Percentiles rank a stretch among this genome's conserved stretches.
These are phyloP conservation scores for Rhamphomyia laevipes DNA, from an alignment of 2,888 invertebrate species.

Conservation along the genomic window DNA sequence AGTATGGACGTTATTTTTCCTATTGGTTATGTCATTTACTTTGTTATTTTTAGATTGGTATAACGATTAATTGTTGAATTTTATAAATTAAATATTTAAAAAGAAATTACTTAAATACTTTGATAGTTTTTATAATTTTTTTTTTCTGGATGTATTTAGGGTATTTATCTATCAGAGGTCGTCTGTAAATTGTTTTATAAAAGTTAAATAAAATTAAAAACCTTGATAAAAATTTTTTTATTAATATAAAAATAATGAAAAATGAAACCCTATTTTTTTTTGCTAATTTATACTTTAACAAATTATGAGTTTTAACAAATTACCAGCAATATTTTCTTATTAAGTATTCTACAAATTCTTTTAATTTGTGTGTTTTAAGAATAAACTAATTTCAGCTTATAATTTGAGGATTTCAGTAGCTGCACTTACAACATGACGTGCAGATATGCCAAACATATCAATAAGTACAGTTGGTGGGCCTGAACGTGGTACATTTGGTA, in stretches of 20 bases:
- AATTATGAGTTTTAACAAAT: too few species aligned
- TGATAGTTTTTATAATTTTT: too few species aligned
- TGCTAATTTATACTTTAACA: background rate
- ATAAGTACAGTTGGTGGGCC: slow-evolving; percentile 80
- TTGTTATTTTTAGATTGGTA: slow-evolving; percentile 97
- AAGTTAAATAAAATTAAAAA: too few species aligned
- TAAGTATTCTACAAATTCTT: background rate
- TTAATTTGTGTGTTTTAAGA: background rate
- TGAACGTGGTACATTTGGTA: slow-evolving; percentile 77
- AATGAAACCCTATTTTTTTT: too few species aligned
- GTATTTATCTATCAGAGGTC: too few species aligned
- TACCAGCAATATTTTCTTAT: too few species aligned
- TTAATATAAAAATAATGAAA: too few species aligned
- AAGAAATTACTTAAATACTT: too few species aligned
- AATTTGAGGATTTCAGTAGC: slow-evolving; percentile 50
- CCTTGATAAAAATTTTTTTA: too few species aligned
- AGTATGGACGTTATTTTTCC: slow-evolving; percentile 89
- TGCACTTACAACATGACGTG: slow-evolving; percentile 63
- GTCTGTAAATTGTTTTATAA: too few species aligned
- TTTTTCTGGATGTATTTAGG: too few species aligned
- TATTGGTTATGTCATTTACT: slow-evolving; percentile 91
- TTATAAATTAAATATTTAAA: too few species aligned
- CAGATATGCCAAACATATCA: slow-evolving; percentile 79
- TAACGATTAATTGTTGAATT: slow-evolving; percentile 53
- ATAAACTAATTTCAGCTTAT: slow-evolving; percentile 27